A percentile compares a stretch with the other conserved stretches of the same genome.
phyloP scores from a whole-genome alignment of 2,888 invertebrate species.

The Yponomeuta plumbellus region DNA sequence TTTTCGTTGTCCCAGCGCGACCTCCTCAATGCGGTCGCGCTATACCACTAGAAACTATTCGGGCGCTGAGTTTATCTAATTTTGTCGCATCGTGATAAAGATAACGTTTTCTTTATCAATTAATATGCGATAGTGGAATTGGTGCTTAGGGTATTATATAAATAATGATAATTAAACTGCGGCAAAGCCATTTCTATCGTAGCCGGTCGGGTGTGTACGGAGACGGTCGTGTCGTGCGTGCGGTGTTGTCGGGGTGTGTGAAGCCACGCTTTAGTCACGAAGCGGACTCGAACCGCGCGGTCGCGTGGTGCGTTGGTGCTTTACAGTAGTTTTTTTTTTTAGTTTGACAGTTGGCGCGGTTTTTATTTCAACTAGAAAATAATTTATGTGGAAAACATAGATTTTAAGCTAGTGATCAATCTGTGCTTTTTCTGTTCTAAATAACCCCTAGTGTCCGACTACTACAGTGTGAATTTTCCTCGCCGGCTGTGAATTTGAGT shows the following conservation, averaged over 20 bases:
- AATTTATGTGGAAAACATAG: conserved; percentile 67
- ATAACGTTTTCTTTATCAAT: conserved; percentile 66
- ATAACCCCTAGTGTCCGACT: conserved; percentile 55
- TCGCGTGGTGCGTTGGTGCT: conserved; percentile 71
- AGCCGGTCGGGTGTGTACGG: conserved; percentile 42
- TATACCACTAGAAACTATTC: conserved; percentile 53
- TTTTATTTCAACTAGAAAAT: conserved; percentile 51
- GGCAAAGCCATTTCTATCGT: conserved; percentile 33
- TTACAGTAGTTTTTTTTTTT: conserved; percentile 60
- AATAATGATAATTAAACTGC: conserved; percentile 60
- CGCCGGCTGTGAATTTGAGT: conserved; percentile 67
- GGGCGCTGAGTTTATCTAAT: conserved; percentile 50
- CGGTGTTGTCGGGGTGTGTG: conserved; percentile 30
- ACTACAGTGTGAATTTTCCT: conserved; percentile 62
- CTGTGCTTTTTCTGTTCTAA: conserved; percentile 69
- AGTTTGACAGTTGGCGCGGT: conserved; percentile 76
- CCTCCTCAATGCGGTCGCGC: conserved; percentile 61
- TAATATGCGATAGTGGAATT: conserved; percentile 52
- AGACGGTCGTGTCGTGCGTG: conserved; percentile 33
- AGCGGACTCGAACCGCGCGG: conserved; percentile 72
- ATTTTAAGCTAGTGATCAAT: conserved; percentile 69
- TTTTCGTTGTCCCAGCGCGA: conserved; percentile 50
- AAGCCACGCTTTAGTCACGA: conserved; percentile 51
- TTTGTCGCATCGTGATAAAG: conserved; percentile 70
- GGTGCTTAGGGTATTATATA: conserved; percentile 54